A percentile compares a stretch with the other conserved stretches of the same genome.
Conservation (phyloP, 2,888 invertebrate genomes). For the Lithophane leautieri region DNA sequence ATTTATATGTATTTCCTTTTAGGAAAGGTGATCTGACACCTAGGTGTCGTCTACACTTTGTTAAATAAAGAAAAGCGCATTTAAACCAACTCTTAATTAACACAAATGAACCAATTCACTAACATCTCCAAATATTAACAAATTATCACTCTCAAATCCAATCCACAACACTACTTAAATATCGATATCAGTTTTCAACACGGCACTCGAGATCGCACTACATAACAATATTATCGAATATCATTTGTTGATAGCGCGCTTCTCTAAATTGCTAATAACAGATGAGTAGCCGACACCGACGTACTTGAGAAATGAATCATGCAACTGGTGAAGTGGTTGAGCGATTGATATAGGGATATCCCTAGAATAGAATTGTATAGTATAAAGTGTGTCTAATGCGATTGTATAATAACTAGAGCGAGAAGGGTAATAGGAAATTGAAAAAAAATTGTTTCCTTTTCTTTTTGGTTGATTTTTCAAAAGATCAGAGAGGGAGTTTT, state of each 20-base stretch:
- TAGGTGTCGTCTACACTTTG: background rate
- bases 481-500: too few relatives aligned
- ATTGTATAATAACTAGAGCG: constrained; percentile 12
- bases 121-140: constrained; percentile 17
- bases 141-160: constrained; percentile 29
- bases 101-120: background rate
- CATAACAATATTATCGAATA: constrained; percentile 48
- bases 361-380: constrained; percentile 48
- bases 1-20: too few relatives aligned
- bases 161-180: constrained; percentile 25
- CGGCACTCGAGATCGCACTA: constrained; percentile 41
- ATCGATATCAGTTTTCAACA: constrained; percentile 50
- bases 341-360: constrained; percentile 49
- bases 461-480: background rate
- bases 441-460: background rate
- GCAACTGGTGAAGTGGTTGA: constrained; percentile 43
- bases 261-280: constrained; percentile 57
- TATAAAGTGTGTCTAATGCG: constrained; percentile 28
- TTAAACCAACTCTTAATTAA: background rate
- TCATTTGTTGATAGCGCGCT: constrained; percentile 55
- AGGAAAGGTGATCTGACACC: background rate
- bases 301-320: constrained; percentile 62
- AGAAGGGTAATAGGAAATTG: background rate
- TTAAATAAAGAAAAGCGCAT: background rate
- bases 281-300: constrained; percentile 49